A percentile compares a stretch with the other conserved stretches of the same genome.
These are phyloP conservation scores for Gobius niger DNA, from an alignment of 2,113 vertebrate species.

Conservation along the genomic window DNA sequence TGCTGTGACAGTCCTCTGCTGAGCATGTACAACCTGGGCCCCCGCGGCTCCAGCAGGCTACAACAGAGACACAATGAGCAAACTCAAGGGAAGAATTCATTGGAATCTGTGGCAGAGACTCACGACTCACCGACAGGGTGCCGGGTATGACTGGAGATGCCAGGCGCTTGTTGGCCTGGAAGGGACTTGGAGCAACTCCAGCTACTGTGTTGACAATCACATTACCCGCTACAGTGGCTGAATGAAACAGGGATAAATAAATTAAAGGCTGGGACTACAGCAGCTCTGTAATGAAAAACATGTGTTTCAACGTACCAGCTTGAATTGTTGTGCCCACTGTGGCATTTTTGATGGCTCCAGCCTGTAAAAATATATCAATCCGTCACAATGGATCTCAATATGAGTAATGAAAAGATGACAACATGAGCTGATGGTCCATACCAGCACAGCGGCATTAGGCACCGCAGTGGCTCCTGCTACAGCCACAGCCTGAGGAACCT, in stretches of 20 bases:
- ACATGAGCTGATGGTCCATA: conserved; percentile 64
- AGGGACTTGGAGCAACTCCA: conserved; percentile 87
- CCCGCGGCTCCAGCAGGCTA: conserved; percentile 75
- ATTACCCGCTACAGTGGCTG: conserved; percentile 92
- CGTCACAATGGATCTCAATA: conserved; percentile 2
- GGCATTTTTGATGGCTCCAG: conserved; percentile 90
- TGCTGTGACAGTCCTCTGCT: conserved; percentile 79
- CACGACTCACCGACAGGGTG: conserved; percentile 83
- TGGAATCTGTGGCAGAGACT: conserved; percentile 23
- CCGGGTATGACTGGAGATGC: conserved; percentile 86
- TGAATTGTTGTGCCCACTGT: conserved; percentile 89
- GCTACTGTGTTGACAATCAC: conserved; percentile 92
- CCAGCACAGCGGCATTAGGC: conserved; percentile 88
- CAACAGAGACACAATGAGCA: conserved; percentile 19
- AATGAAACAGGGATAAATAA: conserved; percentile 38
- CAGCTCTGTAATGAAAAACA: conserved; percentile 15
- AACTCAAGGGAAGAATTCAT: conserved; percentile 23
- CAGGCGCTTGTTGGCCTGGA: conserved; percentile 93
- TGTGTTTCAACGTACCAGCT: conserved; percentile 78
- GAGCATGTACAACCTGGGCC: conserved; percentile 87
- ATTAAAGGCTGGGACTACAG: conserved; percentile 22
- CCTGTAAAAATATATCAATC: conserved; percentile 69
- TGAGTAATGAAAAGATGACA: not conserved
- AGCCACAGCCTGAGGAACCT: conserved; percentile 81
- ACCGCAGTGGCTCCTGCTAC: conserved; percentile 82